Conservation (phyloP, 2,888 invertebrate genomes). For the Troglohyphantes excavatus region DNA sequence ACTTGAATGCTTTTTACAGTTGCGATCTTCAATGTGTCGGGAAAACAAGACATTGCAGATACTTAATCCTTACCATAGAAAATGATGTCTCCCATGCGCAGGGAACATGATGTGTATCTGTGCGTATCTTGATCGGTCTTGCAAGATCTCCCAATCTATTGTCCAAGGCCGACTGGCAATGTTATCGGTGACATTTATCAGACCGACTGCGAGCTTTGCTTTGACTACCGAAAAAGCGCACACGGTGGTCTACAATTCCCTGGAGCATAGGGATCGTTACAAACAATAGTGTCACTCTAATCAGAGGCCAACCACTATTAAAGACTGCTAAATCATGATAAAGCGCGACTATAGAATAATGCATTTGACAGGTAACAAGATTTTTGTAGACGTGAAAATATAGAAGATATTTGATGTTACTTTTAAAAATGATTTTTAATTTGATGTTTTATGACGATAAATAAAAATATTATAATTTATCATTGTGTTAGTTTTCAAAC, state of each 20-base stretch:
- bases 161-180: conserved; percentile 48
- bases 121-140: conserved; percentile 40
- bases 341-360: too few relatives aligned
- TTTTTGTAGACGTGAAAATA: too few relatives aligned
- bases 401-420: too few relatives aligned
- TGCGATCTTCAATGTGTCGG: neutral
- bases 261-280: conserved; percentile 6
- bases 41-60: conserved; percentile 8
- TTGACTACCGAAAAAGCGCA: neutral
- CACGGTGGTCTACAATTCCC: conserved; percentile 26
- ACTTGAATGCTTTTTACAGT: neutral
- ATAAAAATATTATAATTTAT: too few relatives aligned
- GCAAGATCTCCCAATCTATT: conserved; percentile 67
- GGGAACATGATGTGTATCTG: neutral
- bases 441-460: too few relatives aligned
- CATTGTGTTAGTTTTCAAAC: too few relatives aligned
- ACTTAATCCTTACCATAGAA: neutral
- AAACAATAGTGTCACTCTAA: conserved; percentile 42
- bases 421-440: too few relatives aligned
- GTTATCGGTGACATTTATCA: conserved; percentile 59
- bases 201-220: conserved; percentile 18
- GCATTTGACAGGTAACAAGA: too few relatives aligned
- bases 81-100: neutral
- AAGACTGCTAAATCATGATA: neutral
- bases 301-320: neutral